Evolutionary conservation across 2,113 vertebrate genomes (phyloP).

Genomic region (Dendropsophus ebraccatus): DNA sequence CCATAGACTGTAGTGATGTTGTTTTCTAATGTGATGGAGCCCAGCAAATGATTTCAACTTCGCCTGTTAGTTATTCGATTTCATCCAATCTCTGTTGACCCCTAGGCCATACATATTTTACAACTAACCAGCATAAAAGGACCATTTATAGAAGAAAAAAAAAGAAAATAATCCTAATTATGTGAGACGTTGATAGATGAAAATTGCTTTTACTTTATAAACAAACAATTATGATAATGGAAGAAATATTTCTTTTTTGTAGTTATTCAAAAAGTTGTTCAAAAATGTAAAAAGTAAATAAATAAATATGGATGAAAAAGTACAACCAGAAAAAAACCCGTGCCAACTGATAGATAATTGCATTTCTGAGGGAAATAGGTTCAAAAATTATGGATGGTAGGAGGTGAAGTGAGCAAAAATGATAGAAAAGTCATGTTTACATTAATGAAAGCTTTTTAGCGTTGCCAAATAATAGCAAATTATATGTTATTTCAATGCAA

Average conservation of each 20-base stretch:
- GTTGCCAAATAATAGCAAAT: background rate
- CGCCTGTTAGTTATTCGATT: too few relatives aligned
- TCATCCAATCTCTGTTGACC: background rate
- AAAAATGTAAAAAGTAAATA: background rate
- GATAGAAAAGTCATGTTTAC: background rate
- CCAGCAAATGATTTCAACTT: too few relatives aligned
- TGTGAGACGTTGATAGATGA: background rate
- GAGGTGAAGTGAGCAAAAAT: conserved; percentile 12
- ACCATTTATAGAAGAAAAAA: background rate
- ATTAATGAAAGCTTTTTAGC: conserved; percentile 20
- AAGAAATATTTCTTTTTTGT: background rate
- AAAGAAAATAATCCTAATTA: background rate
- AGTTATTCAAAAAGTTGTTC: background rate
- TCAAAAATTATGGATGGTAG: background rate
- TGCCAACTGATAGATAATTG: background rate
- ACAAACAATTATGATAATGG: background rate
- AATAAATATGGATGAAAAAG: background rate
- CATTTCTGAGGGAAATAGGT: background rate
- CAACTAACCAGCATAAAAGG: background rate
- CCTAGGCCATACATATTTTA: background rate
- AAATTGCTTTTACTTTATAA: background rate
- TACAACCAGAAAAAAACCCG: background rate
- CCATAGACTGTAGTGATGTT: background rate
- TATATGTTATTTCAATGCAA: background rate
- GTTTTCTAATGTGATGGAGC: background rate